Base-by-base conservation (phyloP, 2,888 invertebrate genomes). In the Sinohyriopsis cumingii region DNA sequence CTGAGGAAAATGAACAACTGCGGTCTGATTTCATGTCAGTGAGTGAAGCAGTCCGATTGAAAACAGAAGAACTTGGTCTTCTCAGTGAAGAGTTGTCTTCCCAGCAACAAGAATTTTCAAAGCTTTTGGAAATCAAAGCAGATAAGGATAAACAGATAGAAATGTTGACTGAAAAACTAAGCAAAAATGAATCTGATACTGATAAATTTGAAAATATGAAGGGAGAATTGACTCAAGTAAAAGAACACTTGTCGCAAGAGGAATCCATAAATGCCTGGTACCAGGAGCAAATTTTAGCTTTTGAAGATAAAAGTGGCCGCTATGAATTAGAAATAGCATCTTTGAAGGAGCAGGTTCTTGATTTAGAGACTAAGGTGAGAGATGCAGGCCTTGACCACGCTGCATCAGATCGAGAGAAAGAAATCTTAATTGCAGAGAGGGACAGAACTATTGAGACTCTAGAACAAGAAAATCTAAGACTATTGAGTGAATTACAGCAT, bases 401-500 rank as follows among this genome's bases (percentile, higher is more conserved):
- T 15, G 5, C 65, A 12, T 18, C 24, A 19, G 18, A 63, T 18
- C 20, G 57, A 15, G 55, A 63, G 25, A 59, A 59, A 33, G 56
- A 72, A 55, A n/a, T 66, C 19, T 45, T 24, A 22, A 19, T 45
- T 28, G 56, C 55, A 18, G 64, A 72, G 28, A 53, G 33, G n/a
- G 55, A 63, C 33, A 45, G 3, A 45, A 45, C 45, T 45, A 45
- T 45, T 15, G 75, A 77, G 68, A 71, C 71, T 59, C 63, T 77
- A 54, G 71, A 75, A 67, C 69, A 72, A 54, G 78, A 83, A 62
- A 74, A 74, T 28, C 76, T 77, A 55, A 60, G 71, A 28, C 55
- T 77, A 12, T 65, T 62, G 54, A 57, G 63, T 33, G 79, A 82
- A 63, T 67, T 79, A 54, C 72, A 72, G 18, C 64, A 71, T 28